Base-by-base conservation (phyloP, 64 coral and sea anemone genomes). In the Stichodactyla mertensii region DNA sequence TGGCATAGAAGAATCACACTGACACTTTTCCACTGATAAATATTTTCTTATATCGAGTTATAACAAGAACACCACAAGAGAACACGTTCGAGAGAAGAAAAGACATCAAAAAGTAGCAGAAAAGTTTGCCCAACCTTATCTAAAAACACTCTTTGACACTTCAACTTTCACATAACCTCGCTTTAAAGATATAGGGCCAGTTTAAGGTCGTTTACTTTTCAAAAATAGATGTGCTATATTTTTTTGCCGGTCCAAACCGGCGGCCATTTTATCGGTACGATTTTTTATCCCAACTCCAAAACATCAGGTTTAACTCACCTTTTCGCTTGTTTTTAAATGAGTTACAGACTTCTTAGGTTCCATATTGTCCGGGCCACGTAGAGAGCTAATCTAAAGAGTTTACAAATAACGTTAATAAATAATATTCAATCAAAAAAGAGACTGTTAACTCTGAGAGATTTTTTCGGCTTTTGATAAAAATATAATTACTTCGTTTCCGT, bases 291-390 rank as follows among this genome's bases (percentile, higher is more conserved):
- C 9, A 58, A 58, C 24, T 74, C 69, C n/a, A 70, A 70, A n/a
- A 74, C 69, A 23, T 27, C 69, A 74, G 14, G 4, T n/a, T 74
- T 8, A 54, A 64, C 89, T 85, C 61, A 90, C 89, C 83, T 90
- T 90, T 86, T 90, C 89, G 51, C 89, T 90, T 66, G 89, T 90
- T 77, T 86, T 90, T n/a, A 90, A 85, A 64, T 90, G 89, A 54
- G 83, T 78, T 79, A 67, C 89, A 15, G 85, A 55, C 5, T 11
- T 81, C 54, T 81, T 81, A 9, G 15, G 51, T 81, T 81, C 78
- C 31, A 81, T 81, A 10, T 81, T 55, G 10, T 74, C 69, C 23
- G 24, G 4, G 10, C 11, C 23, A 74, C 7, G 22, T 12, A 2
- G 14, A 26, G 69, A 74, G 69, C 12, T 26, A 11, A 31, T 31